Percentiles rank a stretch among this genome's conserved stretches.
Conservation (phyloP, 2,888 invertebrate species). For the Orchesella flavescens region DNA sequence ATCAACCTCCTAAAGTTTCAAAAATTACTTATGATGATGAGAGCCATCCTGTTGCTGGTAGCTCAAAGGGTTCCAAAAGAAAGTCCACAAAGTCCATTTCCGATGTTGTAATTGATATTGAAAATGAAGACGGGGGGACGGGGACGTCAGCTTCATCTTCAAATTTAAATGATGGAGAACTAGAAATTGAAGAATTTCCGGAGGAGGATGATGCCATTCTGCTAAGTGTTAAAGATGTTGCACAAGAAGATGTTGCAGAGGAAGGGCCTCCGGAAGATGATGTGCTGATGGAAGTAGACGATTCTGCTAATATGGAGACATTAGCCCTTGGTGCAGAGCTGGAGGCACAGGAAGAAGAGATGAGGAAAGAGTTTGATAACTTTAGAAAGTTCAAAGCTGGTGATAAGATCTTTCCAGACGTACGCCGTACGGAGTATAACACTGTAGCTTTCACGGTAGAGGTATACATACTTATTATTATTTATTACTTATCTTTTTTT, state of each 20-base stretch:
- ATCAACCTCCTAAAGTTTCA: neutral
- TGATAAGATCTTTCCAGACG: conserved; percentile 70
- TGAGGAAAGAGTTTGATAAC: neutral
- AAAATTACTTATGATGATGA: conserved; percentile 21
- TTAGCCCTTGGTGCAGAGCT: conserved; percentile 7
- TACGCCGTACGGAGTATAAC: conserved; percentile 66
- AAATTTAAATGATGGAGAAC: neutral
- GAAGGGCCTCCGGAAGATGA: neutral
- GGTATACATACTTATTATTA: conserved; percentile 44
- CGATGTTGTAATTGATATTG: conserved; percentile 49
- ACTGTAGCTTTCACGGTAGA: conserved; percentile 66
- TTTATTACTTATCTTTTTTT: too few relatives aligned
- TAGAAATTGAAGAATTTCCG: conserved; percentile 29
- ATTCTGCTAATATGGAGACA: neutral
- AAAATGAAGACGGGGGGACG: neutral
- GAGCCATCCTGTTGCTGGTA: neutral
- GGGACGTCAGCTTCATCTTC: neutral
- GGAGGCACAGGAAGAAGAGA: conserved; percentile 28
- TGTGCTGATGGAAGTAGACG: neutral
- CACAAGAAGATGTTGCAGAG: conserved; percentile 17
- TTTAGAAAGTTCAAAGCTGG: conserved; percentile 47
- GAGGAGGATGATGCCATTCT: conserved; percentile 41
- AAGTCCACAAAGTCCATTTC: neutral
- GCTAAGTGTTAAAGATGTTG: conserved; percentile 8
- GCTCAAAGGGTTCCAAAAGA: neutral